phyloP scores from a whole-genome alignment of 2,888 invertebrate species.

The Drosophila trichaetosa region DNA sequence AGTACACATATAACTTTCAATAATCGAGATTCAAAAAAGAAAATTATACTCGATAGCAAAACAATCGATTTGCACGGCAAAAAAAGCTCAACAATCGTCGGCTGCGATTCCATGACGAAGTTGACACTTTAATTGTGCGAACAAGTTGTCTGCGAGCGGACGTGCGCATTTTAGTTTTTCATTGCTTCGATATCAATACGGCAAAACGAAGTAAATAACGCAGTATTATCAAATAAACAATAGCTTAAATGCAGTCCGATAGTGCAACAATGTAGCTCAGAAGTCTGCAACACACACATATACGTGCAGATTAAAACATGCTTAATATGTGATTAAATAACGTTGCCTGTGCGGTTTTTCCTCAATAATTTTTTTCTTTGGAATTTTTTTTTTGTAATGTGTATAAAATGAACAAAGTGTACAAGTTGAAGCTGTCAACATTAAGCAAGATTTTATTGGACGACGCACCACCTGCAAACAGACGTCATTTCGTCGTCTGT shows the following conservation, averaged over 20 bases:
- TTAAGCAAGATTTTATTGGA: conserved; percentile 9
- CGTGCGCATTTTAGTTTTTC: conserved; percentile 53
- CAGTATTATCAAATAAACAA: conserved; percentile 43
- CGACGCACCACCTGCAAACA: neutral
- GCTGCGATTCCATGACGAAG: conserved; percentile 1
- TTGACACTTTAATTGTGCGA: conserved; percentile 62
- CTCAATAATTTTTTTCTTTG: neutral
- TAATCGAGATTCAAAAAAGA: conserved; percentile 6
- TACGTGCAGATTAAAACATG: conserved; percentile 13
- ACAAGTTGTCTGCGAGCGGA: conserved; percentile 73
- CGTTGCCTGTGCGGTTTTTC: conserved; percentile 21
- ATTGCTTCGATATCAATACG: conserved; percentile 25
- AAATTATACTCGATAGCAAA: conserved; percentile 29
- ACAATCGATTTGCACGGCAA: conserved; percentile 21
- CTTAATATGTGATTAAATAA: conserved; percentile 52
- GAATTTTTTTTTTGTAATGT: conserved; percentile 15
- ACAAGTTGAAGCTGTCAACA: conserved; percentile 6
- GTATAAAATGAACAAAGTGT: conserved; percentile 29
- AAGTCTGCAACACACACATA: conserved; percentile 2
- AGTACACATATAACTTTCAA: neutral
- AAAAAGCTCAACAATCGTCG: conserved; percentile 28
- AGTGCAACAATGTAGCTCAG: conserved; percentile 28
- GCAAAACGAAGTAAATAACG: conserved; percentile 56
- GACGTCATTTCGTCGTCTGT: conserved; percentile 4
- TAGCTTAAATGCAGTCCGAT: conserved; percentile 23